Evolutionary conservation across 1,140 invertebrate genomes (phyloP), one percentile per base, ranked within the genome.

Genomic region (Dysdera silvatica): DNA sequence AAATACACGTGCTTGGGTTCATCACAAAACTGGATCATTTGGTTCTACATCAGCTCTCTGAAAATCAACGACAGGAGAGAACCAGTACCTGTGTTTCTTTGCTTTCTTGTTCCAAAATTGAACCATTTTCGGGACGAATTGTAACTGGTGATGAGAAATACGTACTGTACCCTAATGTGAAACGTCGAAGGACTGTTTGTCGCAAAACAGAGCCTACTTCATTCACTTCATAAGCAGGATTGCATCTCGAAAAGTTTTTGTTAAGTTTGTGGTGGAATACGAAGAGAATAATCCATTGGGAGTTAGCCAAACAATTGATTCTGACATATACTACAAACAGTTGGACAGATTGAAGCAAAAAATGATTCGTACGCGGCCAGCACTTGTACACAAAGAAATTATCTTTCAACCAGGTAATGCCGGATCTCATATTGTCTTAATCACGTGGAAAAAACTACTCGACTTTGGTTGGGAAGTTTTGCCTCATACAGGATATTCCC

Each of bases 141-240:
- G 29, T 37, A 16, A 61, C 49, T 28, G 28, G 47, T 24, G 24
- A 61, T 52, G 33, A 52, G 32, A 52, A 53, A 1, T 37, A 32
- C 29, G 18, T 53, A 4, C 18, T 35, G 23, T 49, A 58, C 14
- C 8, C 14, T 51, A 61, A 28, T 20, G 23, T 23, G 6, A 32
- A 3, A 32, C 16, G 24, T 18, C 3, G 23, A 18, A 14, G 48
- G 8, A 20, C 18, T 33, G 49, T 6, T 28, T 52, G 31, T 52
- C 49, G 31, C 31, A 28, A 28, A 20, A 32, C 49, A 32, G 49
- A 31, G 31, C 47, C 5, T 28, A 28, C 14, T 52, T 8, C 29
- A 52, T 52, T 23, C 8, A 52, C 49, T 52, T 52, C 49, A 18
- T 32, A 52, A 52, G 49, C 49, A n/a, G 49, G 35, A 52, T 32